A percentile compares a stretch with the other conserved stretches of the same genome.
Evolutionary conservation across 2,797 vertebrate genomes (phyloP).

Genomic region (Neostethus bicornis): DNA sequence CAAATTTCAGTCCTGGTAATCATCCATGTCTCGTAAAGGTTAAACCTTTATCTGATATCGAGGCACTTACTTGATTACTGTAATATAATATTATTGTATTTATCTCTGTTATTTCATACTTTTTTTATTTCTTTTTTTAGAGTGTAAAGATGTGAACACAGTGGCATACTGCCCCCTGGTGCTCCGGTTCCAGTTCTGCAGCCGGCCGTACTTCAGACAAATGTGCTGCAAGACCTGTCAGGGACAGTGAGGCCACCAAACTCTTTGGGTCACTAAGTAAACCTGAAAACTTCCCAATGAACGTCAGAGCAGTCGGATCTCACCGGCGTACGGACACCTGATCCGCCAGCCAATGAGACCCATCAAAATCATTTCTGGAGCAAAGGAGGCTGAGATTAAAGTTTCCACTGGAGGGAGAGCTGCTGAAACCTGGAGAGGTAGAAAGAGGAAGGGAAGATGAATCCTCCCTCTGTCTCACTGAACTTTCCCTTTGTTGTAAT

Average conservation of each 20-base stretch:
- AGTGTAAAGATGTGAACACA: conserved; percentile 99
- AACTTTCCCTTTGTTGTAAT: conserved; percentile 53
- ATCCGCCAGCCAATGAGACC: conserved; percentile 28
- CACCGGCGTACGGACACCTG: conserved; percentile 25
- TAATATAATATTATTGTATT: no score
- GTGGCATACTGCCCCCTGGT: conserved; percentile 99
- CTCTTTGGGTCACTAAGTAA: conserved; percentile 40
- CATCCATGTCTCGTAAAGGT: conserved; percentile 5
- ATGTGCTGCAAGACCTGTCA: conserved; percentile 99
- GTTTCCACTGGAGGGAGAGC: conserved; percentile 72
- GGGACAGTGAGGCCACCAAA: conserved; percentile 82
- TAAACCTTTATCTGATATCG: no score
- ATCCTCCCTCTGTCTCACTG: conserved; percentile 32
- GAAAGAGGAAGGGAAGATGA: conserved; percentile 35
- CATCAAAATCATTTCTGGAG: conserved; percentile 29
- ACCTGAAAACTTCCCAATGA: conserved; percentile 53
- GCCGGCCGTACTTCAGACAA: conserved; percentile 97
- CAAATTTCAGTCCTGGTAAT: conserved; percentile 19
- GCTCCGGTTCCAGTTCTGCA: conserved; percentile 99
- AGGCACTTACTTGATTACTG: no score
- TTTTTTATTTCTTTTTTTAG: no score
- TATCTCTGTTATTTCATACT: no score
- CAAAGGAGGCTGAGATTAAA: conserved; percentile 50
- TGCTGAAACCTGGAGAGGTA: conserved; percentile 55
- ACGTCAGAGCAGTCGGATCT: conserved; percentile 46